Base-by-base conservation (phyloP, 2,113 vertebrate species). In the Oryzias woworae region DNA sequence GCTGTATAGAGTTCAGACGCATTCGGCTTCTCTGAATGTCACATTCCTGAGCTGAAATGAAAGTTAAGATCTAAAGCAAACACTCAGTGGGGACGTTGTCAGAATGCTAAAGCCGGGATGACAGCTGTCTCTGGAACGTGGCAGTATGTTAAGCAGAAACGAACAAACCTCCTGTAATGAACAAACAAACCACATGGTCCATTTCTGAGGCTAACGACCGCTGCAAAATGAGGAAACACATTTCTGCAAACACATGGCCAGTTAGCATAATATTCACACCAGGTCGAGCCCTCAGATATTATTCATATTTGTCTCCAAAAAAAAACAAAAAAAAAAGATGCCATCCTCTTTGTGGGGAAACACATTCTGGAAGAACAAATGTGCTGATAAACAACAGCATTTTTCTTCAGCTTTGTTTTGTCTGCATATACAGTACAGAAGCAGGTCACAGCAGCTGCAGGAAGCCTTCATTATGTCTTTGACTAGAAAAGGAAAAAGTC, bases 21-120 rank as follows among this genome's bases (percentile, higher is more conserved):
- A 91, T 91, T 94, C 92, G 89, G 93, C 92, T 92, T 92, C 94
- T 93, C 91, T 92, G 94, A 94, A 92, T 81, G 79, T 93, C 93
- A 94, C 92, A 93, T 92, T 92, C 90, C 91, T 93, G 94, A 95
- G 94, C 94, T 94, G 93, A 94, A 93, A 87, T 76, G 80, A 93
- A 94, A 93, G 93, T 94, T 95, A 92, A 89, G 89, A 92, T 92
- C 91, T 91, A 89, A 91, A 94, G 93, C 93, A 92, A 80, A 69
- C 66, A 41, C 70, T 43, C 56, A 51, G 68, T 2, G 24, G 75
- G 1, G 55, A 63, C 14, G 79, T 56, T n/a, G 46, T 64, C 90
- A 83, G 92, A 92, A 90, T 94, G 93, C 94, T 94, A 94, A 95
- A 92, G 93, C 88, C 71, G 89, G 75, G 89, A 81, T 92, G 93